Evolutionary conservation across 2,797 vertebrate genomes (phyloP), one percentile per base, ranked within the genome.

Genomic region (Psittacula derbiana): DNA sequence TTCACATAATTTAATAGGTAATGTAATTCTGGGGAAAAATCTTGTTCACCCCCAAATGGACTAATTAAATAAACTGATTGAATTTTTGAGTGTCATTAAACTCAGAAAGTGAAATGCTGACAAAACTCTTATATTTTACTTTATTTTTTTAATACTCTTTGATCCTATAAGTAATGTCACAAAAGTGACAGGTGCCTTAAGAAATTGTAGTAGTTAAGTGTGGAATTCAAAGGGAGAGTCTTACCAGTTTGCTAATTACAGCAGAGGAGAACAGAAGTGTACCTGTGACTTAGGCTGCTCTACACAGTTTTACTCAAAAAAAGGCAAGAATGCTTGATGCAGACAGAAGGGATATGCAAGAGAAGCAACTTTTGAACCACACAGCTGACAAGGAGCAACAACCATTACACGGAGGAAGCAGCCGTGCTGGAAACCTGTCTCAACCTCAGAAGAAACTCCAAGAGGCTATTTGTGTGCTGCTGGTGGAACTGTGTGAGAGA

Each of bases 401-500:
- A 27, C 62, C 13, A 1, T 30, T 36, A 13, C 16, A 44, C 24
- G 41, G 24, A 25, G 70, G 61, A 62, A 21, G 46, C 11, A 49
- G 10, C 33, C 20, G 0, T 5, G 13, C 12, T 16, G 41, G 64
- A 36, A 53, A 41, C 3, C 12, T 47, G 3, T 76, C 72, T 16
- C 69, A 6, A 1, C 9, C 90, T 2, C 52, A 94, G 86, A 99
- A 98, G 93, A 99, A 98, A 93, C 94, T 99, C 21, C 98, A 98
- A 38, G 98, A 98, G 36, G 98, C 98, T 24, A 90, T 99, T 33
- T 99, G 98, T 31, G 97, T 99, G 53, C 97, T 99, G 91, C 97
- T 99, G 40, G 98, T 99, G 96, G 99, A 99, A 94, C 97, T 99
- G 44, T 99, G 98, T 4, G 99, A 99, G 96, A 98, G 98, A 62